Conservation (phyloP, 2,797 vertebrate genomes). For the Mionectes olivaceus region DNA sequence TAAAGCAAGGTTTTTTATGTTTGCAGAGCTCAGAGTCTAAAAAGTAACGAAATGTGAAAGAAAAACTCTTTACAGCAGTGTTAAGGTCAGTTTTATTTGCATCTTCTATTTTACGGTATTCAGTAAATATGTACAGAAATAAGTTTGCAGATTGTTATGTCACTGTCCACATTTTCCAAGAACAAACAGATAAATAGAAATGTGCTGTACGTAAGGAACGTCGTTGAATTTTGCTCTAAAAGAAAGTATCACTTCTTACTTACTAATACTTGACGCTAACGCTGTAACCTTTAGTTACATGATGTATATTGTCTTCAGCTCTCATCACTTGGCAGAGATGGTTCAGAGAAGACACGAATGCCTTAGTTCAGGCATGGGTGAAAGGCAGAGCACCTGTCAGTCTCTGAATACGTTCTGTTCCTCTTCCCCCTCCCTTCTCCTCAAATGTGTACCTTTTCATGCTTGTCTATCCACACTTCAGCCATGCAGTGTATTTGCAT, state of each 20-base stretch:
- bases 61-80: background rate
- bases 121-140: background rate
- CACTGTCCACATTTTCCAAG: background rate
- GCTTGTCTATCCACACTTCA: background rate
- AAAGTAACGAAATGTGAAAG: background rate
- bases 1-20: conserved; percentile 9
- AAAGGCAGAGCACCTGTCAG: conserved; percentile 33
- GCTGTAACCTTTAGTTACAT: background rate
- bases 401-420: fast-evolving
- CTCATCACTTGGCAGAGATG: background rate
- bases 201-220: background rate
- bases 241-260: background rate
- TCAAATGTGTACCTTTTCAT: background rate
- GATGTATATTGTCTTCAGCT: background rate
- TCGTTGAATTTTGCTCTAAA: background rate
- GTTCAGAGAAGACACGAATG: background rate
- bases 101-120: background rate
- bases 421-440: background rate
- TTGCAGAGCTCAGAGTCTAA: conserved; percentile 11
- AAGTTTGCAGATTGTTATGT: background rate
- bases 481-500: background rate
- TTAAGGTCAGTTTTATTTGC: background rate
- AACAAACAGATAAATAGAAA: background rate
- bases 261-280: background rate
- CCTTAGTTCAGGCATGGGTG: background rate